These are phyloP conservation scores for Cerastis rubricosa DNA, from an alignment of 2,888 invertebrate genomes.

Conservation along the genomic window DNA sequence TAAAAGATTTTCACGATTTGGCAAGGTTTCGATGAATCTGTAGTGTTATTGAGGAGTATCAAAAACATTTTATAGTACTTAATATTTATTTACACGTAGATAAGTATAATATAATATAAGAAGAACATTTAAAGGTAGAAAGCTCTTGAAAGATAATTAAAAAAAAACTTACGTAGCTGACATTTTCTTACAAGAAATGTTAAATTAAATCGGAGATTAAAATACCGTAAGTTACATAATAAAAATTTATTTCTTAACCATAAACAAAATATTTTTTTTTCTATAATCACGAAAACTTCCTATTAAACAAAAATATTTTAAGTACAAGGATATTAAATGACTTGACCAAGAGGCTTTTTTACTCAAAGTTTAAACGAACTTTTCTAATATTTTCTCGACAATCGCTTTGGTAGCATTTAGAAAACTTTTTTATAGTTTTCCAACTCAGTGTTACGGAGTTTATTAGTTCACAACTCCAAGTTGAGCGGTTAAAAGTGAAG, in stretches of 20 bases:
- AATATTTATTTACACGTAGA: no score
- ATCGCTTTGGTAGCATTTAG: conserved; percentile 55
- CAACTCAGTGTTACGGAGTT: conserved; percentile 60
- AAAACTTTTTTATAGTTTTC: conserved; percentile 70
- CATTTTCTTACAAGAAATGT: neutral
- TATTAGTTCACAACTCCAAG: conserved; percentile 66
- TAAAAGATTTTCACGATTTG: conserved; percentile 14
- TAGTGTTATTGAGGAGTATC: neutral
- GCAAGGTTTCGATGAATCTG: neutral
- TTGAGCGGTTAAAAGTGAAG: conserved; percentile 59
- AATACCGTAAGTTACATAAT: neutral
- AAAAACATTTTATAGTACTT: neutral
- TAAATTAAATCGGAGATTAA: neutral
- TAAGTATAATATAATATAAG: no score
- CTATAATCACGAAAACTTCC: neutral
- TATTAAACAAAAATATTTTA: neutral
- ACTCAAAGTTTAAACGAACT: conserved; percentile 56
- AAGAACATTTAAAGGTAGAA: neutral
- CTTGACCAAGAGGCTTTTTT: conserved; percentile 19
- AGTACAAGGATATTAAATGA: conserved; percentile 31
- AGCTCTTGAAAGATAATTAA: neutral
- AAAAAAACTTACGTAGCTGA: no score
- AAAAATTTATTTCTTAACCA: neutral
- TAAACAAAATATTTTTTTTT: no score
- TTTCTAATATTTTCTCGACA: conserved; percentile 68